Evolutionary conservation across 2,113 vertebrate genomes (phyloP).

Genomic region (Halcyon senegalensis): DNA sequence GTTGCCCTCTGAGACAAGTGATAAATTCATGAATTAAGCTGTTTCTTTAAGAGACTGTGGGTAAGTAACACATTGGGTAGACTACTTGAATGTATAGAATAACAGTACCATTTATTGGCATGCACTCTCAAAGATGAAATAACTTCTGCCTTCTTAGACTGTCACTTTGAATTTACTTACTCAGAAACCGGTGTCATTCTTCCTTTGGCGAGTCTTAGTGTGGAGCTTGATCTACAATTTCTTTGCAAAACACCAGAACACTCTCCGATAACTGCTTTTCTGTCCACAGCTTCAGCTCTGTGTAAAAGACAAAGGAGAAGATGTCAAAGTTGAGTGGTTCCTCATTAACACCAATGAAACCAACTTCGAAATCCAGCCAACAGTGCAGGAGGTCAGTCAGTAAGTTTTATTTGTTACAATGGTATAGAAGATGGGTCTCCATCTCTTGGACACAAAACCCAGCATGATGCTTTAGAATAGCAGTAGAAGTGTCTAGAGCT

Average conservation of each 20-base stretch:
- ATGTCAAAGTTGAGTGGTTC: constrained; percentile 85
- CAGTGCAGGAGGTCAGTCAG: constrained; percentile 72
- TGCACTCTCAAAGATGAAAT: neutral
- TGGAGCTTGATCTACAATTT: neutral
- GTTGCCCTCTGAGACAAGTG: neutral
- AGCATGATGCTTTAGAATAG: neutral
- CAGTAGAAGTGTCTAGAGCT: neutral
- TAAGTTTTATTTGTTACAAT: neutral
- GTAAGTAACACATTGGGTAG: neutral
- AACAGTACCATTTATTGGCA: neutral
- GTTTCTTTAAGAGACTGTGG: neutral
- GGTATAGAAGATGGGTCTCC: neutral
- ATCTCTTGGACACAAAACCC: neutral
- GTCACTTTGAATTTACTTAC: neutral
- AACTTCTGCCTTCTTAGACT: neutral
- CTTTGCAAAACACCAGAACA: neutral
- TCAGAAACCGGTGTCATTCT: neutral
- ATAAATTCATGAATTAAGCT: neutral
- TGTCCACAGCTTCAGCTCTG: constrained; percentile 84
- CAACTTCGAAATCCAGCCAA: constrained; percentile 70
- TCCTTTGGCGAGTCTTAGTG: neutral
- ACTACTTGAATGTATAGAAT: neutral
- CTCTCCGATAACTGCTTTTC: neutral
- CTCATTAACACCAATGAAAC: constrained; percentile 59
- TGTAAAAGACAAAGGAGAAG: constrained; percentile 81